Evolutionary conservation across 53 echinoderm and acorn worm species (phyloP).

Genomic region (Pentamera pediparva): DNA sequence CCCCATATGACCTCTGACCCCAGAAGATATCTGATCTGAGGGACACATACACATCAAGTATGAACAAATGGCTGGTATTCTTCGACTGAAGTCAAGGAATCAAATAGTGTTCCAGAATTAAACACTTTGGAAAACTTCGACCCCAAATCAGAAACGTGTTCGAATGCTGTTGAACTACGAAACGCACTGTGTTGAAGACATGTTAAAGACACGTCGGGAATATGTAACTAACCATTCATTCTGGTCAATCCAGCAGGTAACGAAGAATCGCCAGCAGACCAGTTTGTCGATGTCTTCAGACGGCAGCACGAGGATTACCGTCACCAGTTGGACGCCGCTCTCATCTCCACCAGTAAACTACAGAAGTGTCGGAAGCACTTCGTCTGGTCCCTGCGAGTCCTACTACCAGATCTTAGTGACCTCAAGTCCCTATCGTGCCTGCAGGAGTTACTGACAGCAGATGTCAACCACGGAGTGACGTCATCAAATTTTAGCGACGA

Average conservation of each 20-base stretch:
- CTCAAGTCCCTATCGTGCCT: conserved; percentile 49
- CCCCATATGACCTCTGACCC: too few species aligned
- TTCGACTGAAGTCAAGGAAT: too few species aligned
- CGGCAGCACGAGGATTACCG: conserved; percentile 68
- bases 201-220: too few species aligned
- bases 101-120: too few species aligned
- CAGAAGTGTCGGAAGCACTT: conserved; percentile 75
- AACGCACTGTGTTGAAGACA: too few species aligned
- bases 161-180: too few species aligned
- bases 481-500: neutral
- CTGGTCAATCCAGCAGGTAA: conserved; percentile 50
- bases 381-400: conserved; percentile 55
- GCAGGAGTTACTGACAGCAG: conserved; percentile 7
- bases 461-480: conserved; percentile 25
- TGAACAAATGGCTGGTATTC: too few species aligned
- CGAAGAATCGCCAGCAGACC: neutral
- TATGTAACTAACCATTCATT: too few species aligned
- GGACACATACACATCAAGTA: too few species aligned
- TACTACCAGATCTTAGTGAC: conserved; percentile 30
- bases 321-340: conserved; percentile 60
- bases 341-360: conserved; percentile 71
- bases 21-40: too few species aligned
- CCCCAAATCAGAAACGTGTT: too few species aligned
- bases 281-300: conserved; percentile 6
- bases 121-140: too few species aligned